Percentiles rank a stretch among this genome's conserved stretches.
Evolutionary conservation across 1,140 invertebrate genomes (phyloP).

Genomic region (Drosophila kohkoa): DNA sequence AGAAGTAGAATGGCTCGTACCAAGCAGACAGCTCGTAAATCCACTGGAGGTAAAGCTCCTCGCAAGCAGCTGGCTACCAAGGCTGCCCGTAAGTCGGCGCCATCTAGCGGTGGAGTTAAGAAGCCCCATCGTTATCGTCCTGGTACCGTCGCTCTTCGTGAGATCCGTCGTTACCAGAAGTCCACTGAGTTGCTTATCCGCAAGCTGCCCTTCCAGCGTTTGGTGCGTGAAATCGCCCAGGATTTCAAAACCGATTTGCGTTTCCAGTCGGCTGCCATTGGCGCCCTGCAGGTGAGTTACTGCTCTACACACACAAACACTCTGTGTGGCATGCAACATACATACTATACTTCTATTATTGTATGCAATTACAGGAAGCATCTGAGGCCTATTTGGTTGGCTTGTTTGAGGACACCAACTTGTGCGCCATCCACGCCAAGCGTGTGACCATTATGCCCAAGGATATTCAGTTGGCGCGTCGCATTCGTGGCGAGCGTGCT

Average conservation of each 20-base stretch:
- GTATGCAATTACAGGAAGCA: conserved; percentile 88
- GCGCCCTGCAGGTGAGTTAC: conserved; percentile 88
- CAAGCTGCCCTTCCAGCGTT: conserved; percentile 93
- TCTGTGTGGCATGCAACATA: neutral
- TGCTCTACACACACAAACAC: too few relatives aligned
- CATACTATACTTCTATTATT: neutral
- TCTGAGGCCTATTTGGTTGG: conserved; percentile 94
- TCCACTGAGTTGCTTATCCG: conserved; percentile 92
- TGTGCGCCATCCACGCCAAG: conserved; percentile 96
- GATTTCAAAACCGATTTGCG: conserved; percentile 92
- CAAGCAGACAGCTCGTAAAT: conserved; percentile 95
- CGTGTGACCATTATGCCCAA: conserved; percentile 97
- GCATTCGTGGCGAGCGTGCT: conserved; percentile 91
- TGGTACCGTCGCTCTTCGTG: conserved; percentile 94
- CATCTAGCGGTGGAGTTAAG: conserved; percentile 91
- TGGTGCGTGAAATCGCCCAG: conserved; percentile 94
- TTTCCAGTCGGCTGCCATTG: conserved; percentile 92
- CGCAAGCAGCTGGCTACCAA: conserved; percentile 95
- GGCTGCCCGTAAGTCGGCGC: conserved; percentile 90
- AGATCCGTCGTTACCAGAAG: conserved; percentile 95
- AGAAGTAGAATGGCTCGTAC: conserved; percentile 89
- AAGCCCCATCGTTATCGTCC: conserved; percentile 92
- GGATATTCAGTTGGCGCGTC: conserved; percentile 93
- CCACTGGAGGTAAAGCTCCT: conserved; percentile 94
- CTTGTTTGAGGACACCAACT: conserved; percentile 92